phyloP scores from a whole-genome alignment of 2,888 invertebrate species.

The Leistus spinibarbis region DNA sequence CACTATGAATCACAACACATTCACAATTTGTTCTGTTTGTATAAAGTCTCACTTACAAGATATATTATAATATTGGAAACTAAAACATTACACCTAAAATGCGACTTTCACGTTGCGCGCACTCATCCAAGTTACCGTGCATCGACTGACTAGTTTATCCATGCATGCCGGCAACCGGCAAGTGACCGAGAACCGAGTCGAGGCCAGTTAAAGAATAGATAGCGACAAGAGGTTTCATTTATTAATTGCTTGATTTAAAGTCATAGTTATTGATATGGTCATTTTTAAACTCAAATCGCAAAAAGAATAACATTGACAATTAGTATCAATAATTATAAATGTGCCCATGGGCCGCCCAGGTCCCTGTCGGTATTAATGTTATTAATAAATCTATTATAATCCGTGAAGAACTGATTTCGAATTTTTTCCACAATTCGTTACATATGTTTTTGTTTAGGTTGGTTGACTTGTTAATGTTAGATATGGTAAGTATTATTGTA shows the following conservation, averaged over 20 bases:
- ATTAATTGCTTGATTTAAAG: not conserved
- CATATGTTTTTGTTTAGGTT: no score
- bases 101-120: not conserved
- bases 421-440: no score
- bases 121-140: not conserved
- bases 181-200: not conserved
- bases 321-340: no score
- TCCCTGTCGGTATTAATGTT: no score
- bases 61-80: not conserved
- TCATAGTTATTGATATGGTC: no score
- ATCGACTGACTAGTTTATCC: not conserved
- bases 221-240: conserved; percentile 1
- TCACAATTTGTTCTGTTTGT: not conserved
- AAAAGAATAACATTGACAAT: no score
- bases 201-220: not conserved
- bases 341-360: no score
- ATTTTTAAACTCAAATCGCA: no score
- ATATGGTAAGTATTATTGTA: no score
- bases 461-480: no score
- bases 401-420: no score
- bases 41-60: not conserved
- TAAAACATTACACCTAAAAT: not conserved
- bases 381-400: no score
- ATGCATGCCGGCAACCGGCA: not conserved
- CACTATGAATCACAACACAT: not conserved